Evolutionary conservation across 2,797 vertebrate species (phyloP).

Genomic region (Anas georgica): DNA sequence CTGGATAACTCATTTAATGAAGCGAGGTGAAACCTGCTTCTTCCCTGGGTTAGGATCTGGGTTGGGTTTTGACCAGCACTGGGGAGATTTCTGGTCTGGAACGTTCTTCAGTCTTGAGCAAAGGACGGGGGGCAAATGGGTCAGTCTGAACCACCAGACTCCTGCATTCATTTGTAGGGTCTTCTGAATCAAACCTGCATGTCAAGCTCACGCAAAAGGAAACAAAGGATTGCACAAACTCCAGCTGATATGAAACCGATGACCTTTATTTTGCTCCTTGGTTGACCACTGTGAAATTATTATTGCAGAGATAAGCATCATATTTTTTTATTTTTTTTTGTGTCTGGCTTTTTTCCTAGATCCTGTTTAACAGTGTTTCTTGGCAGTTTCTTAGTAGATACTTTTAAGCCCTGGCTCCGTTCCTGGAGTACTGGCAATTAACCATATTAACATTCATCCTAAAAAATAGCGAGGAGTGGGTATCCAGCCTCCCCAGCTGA

Average conservation of each 20-base stretch:
- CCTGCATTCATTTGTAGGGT: not conserved
- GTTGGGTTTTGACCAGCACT: not conserved
- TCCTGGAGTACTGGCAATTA: conserved; percentile 58
- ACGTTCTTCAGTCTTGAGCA: not conserved
- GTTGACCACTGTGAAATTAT: conserved; percentile 51
- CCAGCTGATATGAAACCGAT: not conserved
- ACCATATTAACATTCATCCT: conserved; percentile 38
- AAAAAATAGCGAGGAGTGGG: conserved; percentile 40
- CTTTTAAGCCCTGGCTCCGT: conserved; percentile 49
- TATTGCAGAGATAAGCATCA: conserved; percentile 56
- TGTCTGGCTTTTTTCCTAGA: conserved; percentile 61
- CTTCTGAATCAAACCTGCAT: not conserved
- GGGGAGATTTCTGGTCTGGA: not conserved
- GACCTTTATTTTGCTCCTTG: conserved; percentile 22
- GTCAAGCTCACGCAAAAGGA: not conserved
- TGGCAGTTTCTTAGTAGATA: conserved; percentile 56
- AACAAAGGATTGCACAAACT: conserved; percentile 40
- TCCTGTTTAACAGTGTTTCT: conserved; percentile 63
- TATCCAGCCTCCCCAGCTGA: conserved; percentile 23
- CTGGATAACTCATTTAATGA: not conserved
- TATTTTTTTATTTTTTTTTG: not conserved
- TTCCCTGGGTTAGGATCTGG: not conserved
- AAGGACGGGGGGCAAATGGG: not conserved
- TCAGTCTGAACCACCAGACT: not conserved
- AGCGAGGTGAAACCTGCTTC: not conserved